Evolutionary conservation across 2,797 vertebrate genomes (phyloP).

Genomic region (Eulemur rubriventer): DNA sequence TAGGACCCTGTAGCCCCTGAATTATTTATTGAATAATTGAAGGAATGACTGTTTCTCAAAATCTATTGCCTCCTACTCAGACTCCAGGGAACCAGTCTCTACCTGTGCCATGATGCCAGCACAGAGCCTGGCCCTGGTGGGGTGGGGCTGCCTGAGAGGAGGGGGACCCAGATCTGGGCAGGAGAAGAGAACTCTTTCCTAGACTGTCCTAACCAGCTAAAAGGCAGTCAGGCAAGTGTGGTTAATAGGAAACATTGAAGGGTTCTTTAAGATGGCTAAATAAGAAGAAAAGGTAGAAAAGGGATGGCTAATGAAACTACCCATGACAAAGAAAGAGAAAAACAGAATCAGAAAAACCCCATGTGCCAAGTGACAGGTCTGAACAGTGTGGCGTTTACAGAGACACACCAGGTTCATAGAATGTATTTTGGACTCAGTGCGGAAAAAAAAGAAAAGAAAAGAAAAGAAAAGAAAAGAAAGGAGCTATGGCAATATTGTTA

Average conservation of each 20-base stretch:
- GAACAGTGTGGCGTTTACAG: no score
- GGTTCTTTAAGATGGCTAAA: neutral
- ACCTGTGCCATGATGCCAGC: fast-evolving
- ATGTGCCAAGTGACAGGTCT: fast-evolving
- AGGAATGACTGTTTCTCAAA: neutral
- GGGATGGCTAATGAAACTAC: neutral
- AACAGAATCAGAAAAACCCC: neutral
- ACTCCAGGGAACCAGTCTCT: neutral
- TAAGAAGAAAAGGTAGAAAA: neutral
- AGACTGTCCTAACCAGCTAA: neutral
- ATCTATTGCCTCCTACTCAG: neutral
- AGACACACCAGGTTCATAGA: neutral
- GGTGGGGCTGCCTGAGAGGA: neutral
- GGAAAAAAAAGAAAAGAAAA: no score
- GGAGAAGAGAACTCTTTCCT: neutral
- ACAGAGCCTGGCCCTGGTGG: neutral
- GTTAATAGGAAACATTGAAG: neutral
- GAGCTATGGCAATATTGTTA: neutral
- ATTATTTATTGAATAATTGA: neutral
- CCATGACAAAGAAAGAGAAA: neutral
- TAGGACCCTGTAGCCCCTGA: neutral
- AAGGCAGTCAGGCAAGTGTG: neutral
- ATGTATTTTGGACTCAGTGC: neutral
- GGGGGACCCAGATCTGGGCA: neutral
- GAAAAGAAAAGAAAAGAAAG: neutral